Evolutionary conservation across 2,888 invertebrate species (phyloP), one percentile per base, ranked within the genome.

Genomic region (Oegoconia quadripuncta): DNA sequence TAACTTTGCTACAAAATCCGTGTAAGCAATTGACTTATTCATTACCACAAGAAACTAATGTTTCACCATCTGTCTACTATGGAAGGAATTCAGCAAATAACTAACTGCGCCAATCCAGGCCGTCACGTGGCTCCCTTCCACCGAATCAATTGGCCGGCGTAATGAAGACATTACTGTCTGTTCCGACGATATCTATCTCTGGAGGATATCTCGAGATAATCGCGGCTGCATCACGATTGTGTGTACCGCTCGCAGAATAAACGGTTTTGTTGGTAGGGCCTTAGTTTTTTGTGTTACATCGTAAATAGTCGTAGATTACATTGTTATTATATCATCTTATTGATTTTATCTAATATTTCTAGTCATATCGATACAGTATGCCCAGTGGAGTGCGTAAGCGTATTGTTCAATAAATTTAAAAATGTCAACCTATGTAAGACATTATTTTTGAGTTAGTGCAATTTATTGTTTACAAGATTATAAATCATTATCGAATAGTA

Each of bases 81-180:
- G n/a, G n/a, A n/a, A n/a, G n/a, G n/a, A n/a, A n/a, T n/a, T n/a
- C 29, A 15, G n/a, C 25, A 27, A 28, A 27, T 27, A 27, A 28
- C 27, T 32, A 32, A 13, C 12, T 9, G 3, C 13, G 28, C 35
- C 27, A 3, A 12, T 3, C 2, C 16, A n/a, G n/a, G n/a, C 7
- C 20, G 16, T 22, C 17, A 31, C 35, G 31, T 40, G 31, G 35
- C 35, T 40, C 26, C 34, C 28, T 11, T 54, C 53, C 63, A 39
- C 45, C 35, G 61, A 81, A 77, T 80, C 78, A 80, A 80, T 79
- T 74, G 75, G 55, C 62, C 58, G 61, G 44, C 7, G 64, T 78
- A 77, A 81, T 81, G 75, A 83, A 82, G 82, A 76, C 80, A 81
- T 83, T 78, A 78, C 66, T 61, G 68, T 71, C 70, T 45, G 57